Base-by-base conservation (phyloP, 2,113 vertebrate genomes). In the Festucalex cinctus region DNA sequence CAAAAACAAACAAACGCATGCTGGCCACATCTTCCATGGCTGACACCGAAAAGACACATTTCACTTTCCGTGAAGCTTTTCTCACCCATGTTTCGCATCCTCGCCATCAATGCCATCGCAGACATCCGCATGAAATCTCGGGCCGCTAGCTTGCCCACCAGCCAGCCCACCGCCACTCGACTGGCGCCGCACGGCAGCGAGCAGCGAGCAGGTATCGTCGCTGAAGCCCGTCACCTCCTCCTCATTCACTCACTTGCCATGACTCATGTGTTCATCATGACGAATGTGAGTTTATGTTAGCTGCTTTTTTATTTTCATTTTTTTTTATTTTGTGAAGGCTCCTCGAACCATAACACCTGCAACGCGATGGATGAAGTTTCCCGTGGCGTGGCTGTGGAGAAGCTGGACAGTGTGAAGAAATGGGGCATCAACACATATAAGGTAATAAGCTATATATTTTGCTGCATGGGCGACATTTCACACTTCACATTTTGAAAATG, bases 381-480 rank as follows among this genome's bases (percentile, higher is more conserved):
- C 19, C 90, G 94, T 0, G 96, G 97, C 0, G 91, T 99, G 0
- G 96, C 97, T 0, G 95, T 95, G 77, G 97, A 98, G 90, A 99
- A 98, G 86, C 90, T 99, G 26, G 96, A 99, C 87, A 93, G 95
- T 0, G 92, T 98, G 66, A 97, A 95, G 91, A 98, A 98, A 68
- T 99, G 96, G 97, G 93, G 97, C 39, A 94, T 99, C 80, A 99
- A 99, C 91, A 98, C 96, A 0, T 98, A 98, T 73, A 98, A 98
- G 95, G 97, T 97, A 57, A 57, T 14, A 1, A 32, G 5, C 44
- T 17, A 16, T 6, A 19, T 0, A 46, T 46, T 46, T 19, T 46
- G 44, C 43, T 44, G 14, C 5, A 2, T 46, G 17, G 5, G 16
- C 16, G 5, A 19, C 22, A 26, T 16, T 9, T 9, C 9, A 64